phyloP scores from a whole-genome alignment of 2,113 vertebrate species.

The Gavia stellata region DNA sequence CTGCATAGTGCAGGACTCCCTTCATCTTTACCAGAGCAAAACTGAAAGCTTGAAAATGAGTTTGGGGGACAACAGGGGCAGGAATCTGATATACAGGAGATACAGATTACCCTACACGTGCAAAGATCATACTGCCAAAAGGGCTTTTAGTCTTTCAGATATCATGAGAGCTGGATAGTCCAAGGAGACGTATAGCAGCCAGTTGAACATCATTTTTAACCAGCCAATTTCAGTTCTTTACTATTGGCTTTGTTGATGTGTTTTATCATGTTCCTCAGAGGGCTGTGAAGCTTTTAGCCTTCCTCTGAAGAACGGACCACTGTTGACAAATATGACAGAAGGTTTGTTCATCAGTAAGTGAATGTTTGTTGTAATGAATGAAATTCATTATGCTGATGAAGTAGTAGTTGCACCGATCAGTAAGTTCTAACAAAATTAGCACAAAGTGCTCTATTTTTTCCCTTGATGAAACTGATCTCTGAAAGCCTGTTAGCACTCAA shows the following conservation, averaged over 20 bases:
- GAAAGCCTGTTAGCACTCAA: neutral
- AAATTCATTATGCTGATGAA: neutral
- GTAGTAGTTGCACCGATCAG: neutral
- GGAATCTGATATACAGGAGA: neutral
- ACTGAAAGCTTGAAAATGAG: neutral
- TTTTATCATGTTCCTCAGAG: neutral
- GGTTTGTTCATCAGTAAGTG: neutral
- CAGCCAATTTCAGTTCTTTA: neutral
- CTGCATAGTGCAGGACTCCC: accelerated
- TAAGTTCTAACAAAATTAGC: neutral
- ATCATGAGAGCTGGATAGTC: neutral
- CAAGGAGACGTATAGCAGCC: neutral
- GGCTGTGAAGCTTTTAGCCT: neutral
- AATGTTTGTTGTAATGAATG: neutral
- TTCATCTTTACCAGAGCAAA: neutral
- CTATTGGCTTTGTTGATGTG: neutral
- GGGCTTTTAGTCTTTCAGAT: neutral
- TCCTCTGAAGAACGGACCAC: neutral
- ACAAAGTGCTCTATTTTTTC: neutral
- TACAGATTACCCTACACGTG: neutral
- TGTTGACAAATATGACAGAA: neutral
- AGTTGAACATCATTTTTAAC: neutral
- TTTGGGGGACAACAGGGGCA: neutral
- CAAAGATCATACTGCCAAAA: neutral
- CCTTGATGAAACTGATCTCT: neutral